phyloP scores from a whole-genome alignment of 2,888 invertebrate species.

The Chironomus riparius region DNA sequence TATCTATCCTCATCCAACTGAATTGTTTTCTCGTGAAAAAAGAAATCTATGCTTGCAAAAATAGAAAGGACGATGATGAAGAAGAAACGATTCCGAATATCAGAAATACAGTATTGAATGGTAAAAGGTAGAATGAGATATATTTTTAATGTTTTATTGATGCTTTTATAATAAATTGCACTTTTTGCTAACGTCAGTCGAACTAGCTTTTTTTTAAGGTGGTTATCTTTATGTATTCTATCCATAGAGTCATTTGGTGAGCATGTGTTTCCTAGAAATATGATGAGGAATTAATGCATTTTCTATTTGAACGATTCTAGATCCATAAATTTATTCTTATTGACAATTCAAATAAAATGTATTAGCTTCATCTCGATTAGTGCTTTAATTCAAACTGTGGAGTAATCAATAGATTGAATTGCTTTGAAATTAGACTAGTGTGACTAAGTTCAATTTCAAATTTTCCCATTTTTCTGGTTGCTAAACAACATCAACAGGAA shows the following conservation, averaged over 20 bases:
- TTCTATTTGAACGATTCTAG: neutral
- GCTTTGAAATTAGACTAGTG: too few species aligned
- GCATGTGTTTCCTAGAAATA: neutral
- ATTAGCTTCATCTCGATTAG: too few species aligned
- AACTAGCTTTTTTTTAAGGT: too few species aligned
- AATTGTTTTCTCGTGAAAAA: neutral
- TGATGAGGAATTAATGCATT: constrained; percentile 20
- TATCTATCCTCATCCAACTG: neutral
- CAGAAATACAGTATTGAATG: neutral
- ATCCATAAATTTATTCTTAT: too few species aligned
- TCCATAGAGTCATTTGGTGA: neutral
- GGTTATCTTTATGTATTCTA: neutral
- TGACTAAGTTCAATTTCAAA: too few species aligned
- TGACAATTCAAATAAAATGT: too few species aligned
- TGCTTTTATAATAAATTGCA: constrained; percentile 22
- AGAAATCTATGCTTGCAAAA: neutral
- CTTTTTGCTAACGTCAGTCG: neutral
- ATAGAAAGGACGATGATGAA: neutral
- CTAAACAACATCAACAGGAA: too few species aligned
- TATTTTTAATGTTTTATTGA: constrained; percentile 25
- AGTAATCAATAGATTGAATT: too few species aligned
- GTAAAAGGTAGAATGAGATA: neutral
- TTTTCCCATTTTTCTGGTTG: too few species aligned
- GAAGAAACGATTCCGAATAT: neutral
- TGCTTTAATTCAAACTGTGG: too few species aligned